phyloP scores from a whole-genome alignment of 1,140 invertebrate genomes.

The Ptiloglossa arizonensis region DNA sequence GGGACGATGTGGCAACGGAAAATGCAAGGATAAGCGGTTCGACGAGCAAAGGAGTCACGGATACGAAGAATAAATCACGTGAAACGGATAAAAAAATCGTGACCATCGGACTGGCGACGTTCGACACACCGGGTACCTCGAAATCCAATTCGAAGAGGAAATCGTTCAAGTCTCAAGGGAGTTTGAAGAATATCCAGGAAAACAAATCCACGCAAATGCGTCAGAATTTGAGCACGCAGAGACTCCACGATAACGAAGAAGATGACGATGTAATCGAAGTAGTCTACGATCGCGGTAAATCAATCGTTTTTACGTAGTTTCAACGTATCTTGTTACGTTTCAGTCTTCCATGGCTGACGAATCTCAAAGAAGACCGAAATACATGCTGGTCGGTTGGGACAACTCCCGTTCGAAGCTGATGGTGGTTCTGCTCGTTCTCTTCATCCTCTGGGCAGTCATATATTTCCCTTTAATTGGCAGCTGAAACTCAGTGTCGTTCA shows the following conservation, averaged over 20 bases:
- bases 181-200: conserved; percentile 10
- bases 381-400: conserved; percentile 78
- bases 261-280: conserved; percentile 35
- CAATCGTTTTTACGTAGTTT: not conserved
- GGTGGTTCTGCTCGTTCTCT: conserved; percentile 68
- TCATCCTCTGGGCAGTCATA: conserved; percentile 76
- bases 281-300: not conserved
- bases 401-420: conserved; percentile 74
- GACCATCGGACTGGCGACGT: not conserved
- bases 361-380: conserved; percentile 41
- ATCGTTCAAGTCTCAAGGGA: not conserved
- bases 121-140: conserved; percentile 21
- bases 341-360: conserved; percentile 47
- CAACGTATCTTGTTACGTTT: conserved; percentile 32
- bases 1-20: not conserved
- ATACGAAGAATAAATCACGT: not conserved
- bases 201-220: conserved; percentile 63
- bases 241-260: conserved; percentile 48
- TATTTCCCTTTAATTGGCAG: conserved; percentile 75
- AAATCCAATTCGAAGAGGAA: not conserved
- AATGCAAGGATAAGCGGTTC: not conserved
- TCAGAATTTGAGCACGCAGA: conserved; percentile 46
- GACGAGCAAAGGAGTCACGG: not conserved
- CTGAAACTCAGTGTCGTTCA: not conserved
- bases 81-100: not conserved